phyloP scores from a whole-genome alignment of 2,888 invertebrate genomes.

The Tineola bisselliella region DNA sequence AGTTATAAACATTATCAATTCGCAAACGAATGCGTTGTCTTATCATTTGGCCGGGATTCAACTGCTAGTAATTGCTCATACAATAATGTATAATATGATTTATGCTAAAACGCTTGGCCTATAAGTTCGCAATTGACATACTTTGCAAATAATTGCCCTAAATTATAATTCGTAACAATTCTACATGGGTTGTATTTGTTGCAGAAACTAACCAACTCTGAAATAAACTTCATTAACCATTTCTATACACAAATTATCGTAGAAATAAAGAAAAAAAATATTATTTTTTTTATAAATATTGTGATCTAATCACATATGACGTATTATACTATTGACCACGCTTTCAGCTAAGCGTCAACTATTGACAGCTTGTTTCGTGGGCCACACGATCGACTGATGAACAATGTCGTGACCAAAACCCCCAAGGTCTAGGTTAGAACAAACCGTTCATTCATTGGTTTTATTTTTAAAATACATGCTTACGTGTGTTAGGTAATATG shows the following conservation, averaged over 20 bases:
- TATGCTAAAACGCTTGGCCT: constrained; percentile 7
- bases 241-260: too few species aligned
- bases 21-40: constrained; percentile 21
- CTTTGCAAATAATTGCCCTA: neutral
- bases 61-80: constrained; percentile 18
- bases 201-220: too few species aligned
- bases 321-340: neutral
- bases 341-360: neutral
- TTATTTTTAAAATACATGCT: constrained; percentile 30
- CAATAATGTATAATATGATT: neutral
- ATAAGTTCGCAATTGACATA: constrained; percentile 2
- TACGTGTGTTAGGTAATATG: constrained; percentile 6
- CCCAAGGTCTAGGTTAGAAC: constrained; percentile 36
- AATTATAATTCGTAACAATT: neutral
- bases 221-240: too few species aligned
- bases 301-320: too few species aligned
- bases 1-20: constrained; percentile 14
- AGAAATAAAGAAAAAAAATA: too few species aligned
- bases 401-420: constrained; percentile 6
- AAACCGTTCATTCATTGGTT: constrained; percentile 27
- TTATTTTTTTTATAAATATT: too few species aligned
- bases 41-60: constrained; percentile 43
- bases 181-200: too few species aligned
- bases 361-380: neutral
- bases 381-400: neutral